Conservation (phyloP, 1,140 invertebrate genomes). For the Laupala kohalensis region DNA sequence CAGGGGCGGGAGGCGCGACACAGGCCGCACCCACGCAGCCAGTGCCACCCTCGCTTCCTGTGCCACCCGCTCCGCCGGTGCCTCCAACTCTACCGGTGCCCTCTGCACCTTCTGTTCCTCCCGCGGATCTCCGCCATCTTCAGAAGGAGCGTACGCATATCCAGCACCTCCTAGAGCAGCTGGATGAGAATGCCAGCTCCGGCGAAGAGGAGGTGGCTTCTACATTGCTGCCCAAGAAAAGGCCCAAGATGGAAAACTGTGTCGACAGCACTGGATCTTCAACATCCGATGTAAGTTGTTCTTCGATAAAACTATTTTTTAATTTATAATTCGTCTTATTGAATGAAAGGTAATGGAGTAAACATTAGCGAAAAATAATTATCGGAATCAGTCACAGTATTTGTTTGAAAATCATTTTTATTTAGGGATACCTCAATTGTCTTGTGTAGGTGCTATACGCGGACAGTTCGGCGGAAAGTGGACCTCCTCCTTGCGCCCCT, state of each 20-base stretch:
- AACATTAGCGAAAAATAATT: too few species aligned
- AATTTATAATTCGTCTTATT: too few species aligned
- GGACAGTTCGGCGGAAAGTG: neutral
- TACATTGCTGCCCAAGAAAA: conserved; percentile 48
- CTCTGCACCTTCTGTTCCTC: conserved; percentile 19
- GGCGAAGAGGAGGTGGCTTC: conserved; percentile 50
- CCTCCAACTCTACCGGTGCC: conserved; percentile 25
- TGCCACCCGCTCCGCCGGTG: conserved; percentile 20
- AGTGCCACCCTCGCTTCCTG: too few species aligned
- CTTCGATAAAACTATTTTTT: too few species aligned
- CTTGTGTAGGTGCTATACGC: neutral
- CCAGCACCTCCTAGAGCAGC: conserved; percentile 38
- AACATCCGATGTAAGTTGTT: too few species aligned
- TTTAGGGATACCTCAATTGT: too few species aligned
- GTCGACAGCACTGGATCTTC: too few species aligned
- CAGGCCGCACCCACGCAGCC: neutral
- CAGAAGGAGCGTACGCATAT: conserved; percentile 56
- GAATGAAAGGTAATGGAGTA: too few species aligned
- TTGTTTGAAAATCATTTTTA: too few species aligned
- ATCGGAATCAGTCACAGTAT: too few species aligned
- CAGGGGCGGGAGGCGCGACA: conserved; percentile 1
- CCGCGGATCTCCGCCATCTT: conserved; percentile 47
- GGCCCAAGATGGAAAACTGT: conserved; percentile 36
- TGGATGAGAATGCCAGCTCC: conserved; percentile 54
- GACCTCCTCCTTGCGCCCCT: neutral